Conservation (phyloP, 2,797 vertebrate genomes). For the Synanceia verrucosa region DNA sequence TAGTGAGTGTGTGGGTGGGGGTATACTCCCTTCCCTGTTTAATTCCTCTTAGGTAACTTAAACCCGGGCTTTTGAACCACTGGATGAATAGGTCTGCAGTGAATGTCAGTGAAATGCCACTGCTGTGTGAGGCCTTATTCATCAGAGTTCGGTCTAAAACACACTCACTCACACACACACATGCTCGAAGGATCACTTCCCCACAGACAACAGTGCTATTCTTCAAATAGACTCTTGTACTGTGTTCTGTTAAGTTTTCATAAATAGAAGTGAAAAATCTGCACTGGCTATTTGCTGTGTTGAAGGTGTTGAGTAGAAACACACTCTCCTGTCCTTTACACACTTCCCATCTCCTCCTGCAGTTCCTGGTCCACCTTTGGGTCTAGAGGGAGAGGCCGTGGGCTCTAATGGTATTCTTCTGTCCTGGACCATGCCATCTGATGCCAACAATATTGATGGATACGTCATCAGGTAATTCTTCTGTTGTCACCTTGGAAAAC, state of each 20-base stretch:
- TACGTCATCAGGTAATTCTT: constrained; percentile 86
- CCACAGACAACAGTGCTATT: constrained; percentile 28
- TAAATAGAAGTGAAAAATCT: not conserved
- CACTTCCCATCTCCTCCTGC: not conserved
- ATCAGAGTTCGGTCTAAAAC: constrained; percentile 59
- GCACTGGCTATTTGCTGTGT: not conserved
- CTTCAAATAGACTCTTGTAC: constrained; percentile 10
- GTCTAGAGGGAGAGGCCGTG: constrained; percentile 88
- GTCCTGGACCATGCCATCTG: constrained; percentile 86
- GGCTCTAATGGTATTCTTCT: constrained; percentile 97
- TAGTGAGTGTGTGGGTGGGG: constrained; percentile 8
- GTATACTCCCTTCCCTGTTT: constrained; percentile 54
- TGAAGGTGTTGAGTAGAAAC: not conserved
- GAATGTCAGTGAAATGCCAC: constrained; percentile 80
- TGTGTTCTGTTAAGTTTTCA: not conserved
- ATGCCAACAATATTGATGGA: constrained; percentile 79
- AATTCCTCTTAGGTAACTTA: constrained; percentile 75
- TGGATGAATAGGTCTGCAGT: constrained; percentile 72
- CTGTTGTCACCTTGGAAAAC: not conserved
- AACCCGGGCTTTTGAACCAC: constrained; percentile 71
- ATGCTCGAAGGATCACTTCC: constrained; percentile 12
- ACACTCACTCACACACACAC: constrained; percentile 3
- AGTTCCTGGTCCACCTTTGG: constrained; percentile 84
- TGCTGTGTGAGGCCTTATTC: constrained; percentile 76
- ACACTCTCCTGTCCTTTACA: not conserved